Base-by-base conservation (phyloP, 2,797 vertebrate species). In the Bryconaethiops microstoma region DNA sequence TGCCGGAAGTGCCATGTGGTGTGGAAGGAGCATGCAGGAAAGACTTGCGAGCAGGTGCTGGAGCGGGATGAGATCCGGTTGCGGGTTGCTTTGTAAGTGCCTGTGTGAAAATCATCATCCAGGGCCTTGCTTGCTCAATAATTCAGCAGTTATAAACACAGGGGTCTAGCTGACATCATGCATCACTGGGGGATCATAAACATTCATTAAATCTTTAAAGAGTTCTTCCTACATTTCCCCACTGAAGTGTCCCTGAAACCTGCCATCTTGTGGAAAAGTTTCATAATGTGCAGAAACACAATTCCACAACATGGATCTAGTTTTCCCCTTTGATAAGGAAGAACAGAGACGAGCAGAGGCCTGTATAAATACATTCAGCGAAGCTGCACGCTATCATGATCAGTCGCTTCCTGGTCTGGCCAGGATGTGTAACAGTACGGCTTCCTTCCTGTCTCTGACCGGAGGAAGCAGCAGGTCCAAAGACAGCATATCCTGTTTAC, bases 31-130 rank as follows among this genome's bases (percentile, higher is more conserved):
- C 97, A 99, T 78, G 93, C 93, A 50, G 97, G 96, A 83, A 97
- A 99, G 91, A 98, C 96, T 45, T 99, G 97, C 0, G 96, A 97
- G 87, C 95, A 99, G 91, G 95, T 99, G 89, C 94, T 97, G 74
- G 97, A 99, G 90, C 95, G 95, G 83, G 97, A 98, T 45, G 97
- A 99, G 92, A 97, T 98, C 89, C 96, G 96, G 86, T 97, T 98
- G 89, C 95, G 97, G 84, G 97, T 98, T 0, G 95, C 95, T 62
- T 94, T 98, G 97, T 99, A 91, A 97, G 97, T 96, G 77, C 17
- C 64, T 63, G 54, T 48, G 17, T 77, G 12, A 39, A 42, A 71
- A 42, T 21, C 23, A 4, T 39, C 10, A 19, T 19, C 12, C 4
- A 21, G 7, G 17, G 14, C 57, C 16, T 9, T 39, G 17, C 39